Evolutionary conservation across 37 sponge, comb jelly and placozoan genomes (phyloP), one percentile per base, ranked within the genome.

Genomic region (Chondrosia reniformis): DNA sequence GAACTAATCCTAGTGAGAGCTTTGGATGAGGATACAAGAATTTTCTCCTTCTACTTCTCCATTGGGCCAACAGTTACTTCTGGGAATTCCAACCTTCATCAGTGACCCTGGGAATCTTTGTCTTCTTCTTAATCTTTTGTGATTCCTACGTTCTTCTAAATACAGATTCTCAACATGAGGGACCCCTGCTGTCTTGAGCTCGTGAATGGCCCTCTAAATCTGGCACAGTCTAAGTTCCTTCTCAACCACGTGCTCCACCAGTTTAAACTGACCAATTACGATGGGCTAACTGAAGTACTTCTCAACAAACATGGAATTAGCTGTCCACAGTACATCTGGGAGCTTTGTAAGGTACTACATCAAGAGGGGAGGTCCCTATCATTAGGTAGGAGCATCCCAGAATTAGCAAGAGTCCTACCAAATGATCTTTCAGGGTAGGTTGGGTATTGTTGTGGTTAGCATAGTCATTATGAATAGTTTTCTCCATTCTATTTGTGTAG

Each of bases 251-350:
- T 25, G 19, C 67, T 79, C 0, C 33, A 38, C 2, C 80, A 79
- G 17, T 31, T 43, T 2, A 37, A 30, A 12, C 4, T 66, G 33
- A 32, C 36, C 1, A 43, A 7, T 22, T 28, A 33, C 54, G 33
- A 66, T 25, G 80, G 66, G 33, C 33, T 79, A 22, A 33, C 45
- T 0, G 67, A 65, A 27, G 34, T 66, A 4, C 46, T 79, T 33
- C 67, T 79, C 21, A 65, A 65, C 46, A 79, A 79, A 49, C 65
- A 55, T 39, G 80, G 80, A 66, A 65, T 81, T 27, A 49, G 62
- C 61, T 57, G 74, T 43, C 75, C 82, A 41, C 55, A 54, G 55
- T 81, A 74, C 34, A 27, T 73, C 1, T 52, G 55, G 22, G 75
- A 81, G 58, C 59, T 81, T 41, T 72, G 74, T 34, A 37, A 45